Base-by-base conservation (phyloP, 2,888 invertebrate species). In the Netelia fuscicornis region DNA sequence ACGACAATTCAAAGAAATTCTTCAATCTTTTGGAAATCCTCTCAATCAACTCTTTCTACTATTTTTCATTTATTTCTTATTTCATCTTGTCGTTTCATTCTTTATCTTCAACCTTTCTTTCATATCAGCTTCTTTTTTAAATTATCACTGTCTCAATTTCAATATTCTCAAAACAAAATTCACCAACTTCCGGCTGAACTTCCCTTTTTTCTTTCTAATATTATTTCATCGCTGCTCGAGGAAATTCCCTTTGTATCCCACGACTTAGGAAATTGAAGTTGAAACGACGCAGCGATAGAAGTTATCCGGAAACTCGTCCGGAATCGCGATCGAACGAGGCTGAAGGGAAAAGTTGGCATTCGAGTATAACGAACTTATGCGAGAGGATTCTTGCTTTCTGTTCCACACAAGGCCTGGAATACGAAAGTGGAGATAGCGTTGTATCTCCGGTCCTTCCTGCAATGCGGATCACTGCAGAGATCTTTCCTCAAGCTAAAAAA, bases 381-480 rank as follows among this genome's bases (percentile, higher is more conserved):
- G 13, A n/a, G 44, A 58, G 60, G 17, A 48, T 48, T 30, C 30
- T 30, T 30, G 30, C 30, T 5, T 37, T 23, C 23, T 67, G 67
- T 67, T 10, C 58, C 58, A 58, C 25, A 25, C 8, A 30, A 30
- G 30, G 30, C 52, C 13, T 68, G 6, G 17, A 37, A 44, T 3
- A 37, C 13, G 42, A 54, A 13, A 58, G 23, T 1, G 13, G 37
- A 65, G 54, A 67, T 11, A 30, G 74, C 65, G 60, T 48, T 64
- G 44, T 77, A 67, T 78, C 81, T 84, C 72, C 76, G 68, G 77
- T 84, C 67, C 77, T 78, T 84, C 84, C 84, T 84, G 84, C 84
- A 84, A 78, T 84, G 84, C 84, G 81, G 84, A 84, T 84, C 68
- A 58, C 84, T 84, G 84, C 81, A 65, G 84, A 70, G 68, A 78